These are phyloP conservation scores for Neocloeon triangulifer DNA, from an alignment of 1,140 invertebrate species.

Conservation along the genomic window DNA sequence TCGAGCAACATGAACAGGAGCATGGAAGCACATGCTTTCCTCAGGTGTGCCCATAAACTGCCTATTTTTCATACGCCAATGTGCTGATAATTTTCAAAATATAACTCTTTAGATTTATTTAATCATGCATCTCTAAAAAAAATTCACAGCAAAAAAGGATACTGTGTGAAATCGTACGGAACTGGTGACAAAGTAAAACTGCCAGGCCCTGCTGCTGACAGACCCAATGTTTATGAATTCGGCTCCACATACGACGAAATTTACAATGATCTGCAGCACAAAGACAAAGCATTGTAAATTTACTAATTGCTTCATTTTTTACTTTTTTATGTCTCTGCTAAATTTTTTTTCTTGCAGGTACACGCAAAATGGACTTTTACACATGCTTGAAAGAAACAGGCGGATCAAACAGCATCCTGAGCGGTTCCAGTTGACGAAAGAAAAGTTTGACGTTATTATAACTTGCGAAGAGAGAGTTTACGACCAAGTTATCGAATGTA, in stretches of 20 bases:
- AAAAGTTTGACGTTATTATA: slow-evolving; percentile 91
- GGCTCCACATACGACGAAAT: slow-evolving; percentile 91
- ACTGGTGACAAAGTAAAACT: slow-evolving; percentile 95
- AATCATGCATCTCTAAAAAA: too few species aligned
- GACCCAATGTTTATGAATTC: slow-evolving; percentile 97
- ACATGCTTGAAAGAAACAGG: slow-evolving; percentile 95
- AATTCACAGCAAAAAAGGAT: slow-evolving; percentile 84
- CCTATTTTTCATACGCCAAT: not conserved
- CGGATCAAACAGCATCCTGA: slow-evolving; percentile 88
- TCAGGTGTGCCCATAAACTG: too few species aligned
- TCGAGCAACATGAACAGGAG: slow-evolving; percentile 98
- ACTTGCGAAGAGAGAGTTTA: slow-evolving; percentile 98
- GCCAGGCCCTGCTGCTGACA: slow-evolving; percentile 81
- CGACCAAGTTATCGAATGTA: slow-evolving; percentile 64
- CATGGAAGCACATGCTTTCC: slow-evolving; percentile 96
- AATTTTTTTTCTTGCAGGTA: slow-evolving; percentile 35
- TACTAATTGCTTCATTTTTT: slow-evolving; percentile 5
- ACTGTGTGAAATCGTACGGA: slow-evolving; percentile 88
- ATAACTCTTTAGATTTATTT: too few species aligned
- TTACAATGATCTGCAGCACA: slow-evolving; percentile 77
- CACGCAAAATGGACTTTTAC: slow-evolving; percentile 93
- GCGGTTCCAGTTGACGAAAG: slow-evolving; percentile 72
- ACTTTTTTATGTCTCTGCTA: slow-evolving; percentile 6
- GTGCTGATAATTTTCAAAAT: not conserved
- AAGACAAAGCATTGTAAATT: slow-evolving; percentile 68